phyloP scores from a whole-genome alignment of 2,113 vertebrate species.

The Hylia prasina region DNA sequence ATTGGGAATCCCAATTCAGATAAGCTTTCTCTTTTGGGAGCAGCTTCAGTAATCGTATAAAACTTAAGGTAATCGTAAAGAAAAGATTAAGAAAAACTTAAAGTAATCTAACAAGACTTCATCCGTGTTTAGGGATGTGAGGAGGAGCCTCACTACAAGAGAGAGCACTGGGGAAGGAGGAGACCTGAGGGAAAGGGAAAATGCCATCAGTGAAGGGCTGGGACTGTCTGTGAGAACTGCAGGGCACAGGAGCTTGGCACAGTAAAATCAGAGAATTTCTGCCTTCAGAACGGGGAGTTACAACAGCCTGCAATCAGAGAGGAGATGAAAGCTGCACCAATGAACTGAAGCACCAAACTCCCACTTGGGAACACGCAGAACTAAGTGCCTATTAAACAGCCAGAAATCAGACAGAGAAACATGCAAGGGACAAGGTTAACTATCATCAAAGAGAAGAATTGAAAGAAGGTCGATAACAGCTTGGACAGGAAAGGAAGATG shows the following conservation, averaged over 20 bases:
- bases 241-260: not conserved
- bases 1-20: not conserved
- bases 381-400: slow-evolving; percentile 71
- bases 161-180: not conserved
- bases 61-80: not conserved
- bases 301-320: slow-evolving; percentile 24
- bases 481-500: slow-evolving; percentile 68
- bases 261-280: slow-evolving; percentile 22
- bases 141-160: not conserved
- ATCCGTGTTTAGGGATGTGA: not conserved
- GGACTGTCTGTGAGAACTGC: not conserved
- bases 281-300: slow-evolving; percentile 24
- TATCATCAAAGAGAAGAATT: slow-evolving; percentile 72
- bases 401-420: slow-evolving; percentile 71
- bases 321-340: slow-evolving; percentile 44
- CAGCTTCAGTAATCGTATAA: not conserved
- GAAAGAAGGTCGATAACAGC: slow-evolving; percentile 76
- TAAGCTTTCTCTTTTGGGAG: not conserved
- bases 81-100: not conserved
- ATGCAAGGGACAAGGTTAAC: slow-evolving; percentile 73
- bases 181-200: not conserved
- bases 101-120: not conserved
- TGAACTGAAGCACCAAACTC: slow-evolving; percentile 46
- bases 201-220: not conserved
- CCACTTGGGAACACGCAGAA: slow-evolving; percentile 26